Evolutionary conservation across 2,113 vertebrate species (phyloP), one percentile per base, ranked within the genome.

Genomic region (Phycodurus eques): DNA sequence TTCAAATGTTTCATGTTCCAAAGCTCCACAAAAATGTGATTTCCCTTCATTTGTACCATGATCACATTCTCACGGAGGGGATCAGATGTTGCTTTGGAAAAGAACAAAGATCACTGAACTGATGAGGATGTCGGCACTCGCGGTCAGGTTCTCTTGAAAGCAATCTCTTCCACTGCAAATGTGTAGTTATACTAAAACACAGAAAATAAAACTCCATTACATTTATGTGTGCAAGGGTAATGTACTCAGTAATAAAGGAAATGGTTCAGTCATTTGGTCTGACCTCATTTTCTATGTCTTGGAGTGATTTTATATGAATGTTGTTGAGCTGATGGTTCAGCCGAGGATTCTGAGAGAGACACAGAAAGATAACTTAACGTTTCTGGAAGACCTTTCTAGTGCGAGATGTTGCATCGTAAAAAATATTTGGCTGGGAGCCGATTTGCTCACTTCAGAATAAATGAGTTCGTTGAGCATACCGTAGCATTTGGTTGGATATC

Each of bases 271-370:
- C 7, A 67, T 13, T 17, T 0, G 35, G 64, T 3, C 85, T 43
- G 77, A 96, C 96, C 93, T 97, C 95, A 4, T 92, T 91, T 75
- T 96, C 95, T 33, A 96, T 96, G 54, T 96, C 95, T 0, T 93
- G 92, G 1, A 94, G 72, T 0, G 95, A 95, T 73, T 96, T 97
- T n/a, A 97, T 94, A 0, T 82, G 90, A 27, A 96, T 90, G 69
- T 93, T 90, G 63, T 65, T 89, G 1, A 87, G 78, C 27, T 83
- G 89, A 22, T 86, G 74, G 70, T 82, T 91, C 5, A 89, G 63
- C n/a, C 85, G 80, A 33, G 72, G 68, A 62, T 35, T 49, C 88
- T 87, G 13, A 53, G 35, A 74, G 31, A 74, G 49, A 75, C 17
- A 11, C 12, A 68, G 13, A 68, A 31, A 71, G 19, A 74, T 33